Conservation (phyloP, 2,113 vertebrate species). For the Ivindomyrus marchei region DNA sequence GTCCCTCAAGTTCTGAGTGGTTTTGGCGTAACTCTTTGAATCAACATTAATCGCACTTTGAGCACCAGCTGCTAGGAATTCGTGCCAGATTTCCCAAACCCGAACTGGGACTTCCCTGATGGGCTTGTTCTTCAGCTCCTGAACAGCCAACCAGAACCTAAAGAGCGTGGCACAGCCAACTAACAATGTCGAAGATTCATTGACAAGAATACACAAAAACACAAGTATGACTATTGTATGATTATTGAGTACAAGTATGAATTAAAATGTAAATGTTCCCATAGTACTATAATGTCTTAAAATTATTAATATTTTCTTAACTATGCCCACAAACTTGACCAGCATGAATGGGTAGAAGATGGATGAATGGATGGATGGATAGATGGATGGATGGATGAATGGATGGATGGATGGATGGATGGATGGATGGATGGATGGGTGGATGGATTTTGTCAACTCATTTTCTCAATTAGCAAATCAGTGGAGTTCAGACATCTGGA, state of each 20-base stretch:
- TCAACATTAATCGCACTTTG: slow-evolving; percentile 95
- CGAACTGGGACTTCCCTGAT: slow-evolving; percentile 84
- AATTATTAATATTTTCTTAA: neutral
- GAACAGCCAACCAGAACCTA: slow-evolving; percentile 95
- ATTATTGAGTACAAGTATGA: neutral
- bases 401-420: neutral
- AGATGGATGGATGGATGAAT: too few relatives aligned
- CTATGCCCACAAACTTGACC: neutral
- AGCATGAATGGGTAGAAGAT: neutral
- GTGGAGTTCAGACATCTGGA: neutral
- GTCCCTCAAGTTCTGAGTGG: slow-evolving; percentile 92
- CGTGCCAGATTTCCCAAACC: slow-evolving; percentile 94
- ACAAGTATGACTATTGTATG: neutral
- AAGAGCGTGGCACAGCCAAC: neutral
- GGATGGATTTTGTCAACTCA: neutral
- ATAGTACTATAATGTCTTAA: neutral
- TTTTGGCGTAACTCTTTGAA: slow-evolving; percentile 95
- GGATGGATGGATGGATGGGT: neutral
- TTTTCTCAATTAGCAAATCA: neutral
- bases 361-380: too few relatives aligned
- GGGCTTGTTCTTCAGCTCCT: slow-evolving; percentile 89
- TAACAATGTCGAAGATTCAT: neutral
- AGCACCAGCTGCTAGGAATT: slow-evolving; percentile 88
- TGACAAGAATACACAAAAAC: neutral
- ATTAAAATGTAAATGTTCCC: neutral